Evolutionary conservation across 2,888 invertebrate genomes (phyloP), one percentile per base, ranked within the genome.

Genomic region (Dermolepida albohirtum): DNA sequence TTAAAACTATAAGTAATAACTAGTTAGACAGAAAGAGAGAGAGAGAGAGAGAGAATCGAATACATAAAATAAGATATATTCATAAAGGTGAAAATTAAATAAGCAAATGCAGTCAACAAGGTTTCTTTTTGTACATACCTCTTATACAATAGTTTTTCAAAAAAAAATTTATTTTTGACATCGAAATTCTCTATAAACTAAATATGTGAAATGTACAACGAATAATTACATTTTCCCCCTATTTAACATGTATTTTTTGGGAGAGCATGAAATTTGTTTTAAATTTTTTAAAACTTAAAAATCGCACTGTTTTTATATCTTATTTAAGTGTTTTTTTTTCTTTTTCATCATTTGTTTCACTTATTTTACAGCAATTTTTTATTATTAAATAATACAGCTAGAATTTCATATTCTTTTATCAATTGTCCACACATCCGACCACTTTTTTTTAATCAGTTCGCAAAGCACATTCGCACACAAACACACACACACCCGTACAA

Each of bases 301-400:
- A 22, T 22, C 22, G 34, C 10, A 34, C 6, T 34, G 34, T 8
- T 8, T 34, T 34, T 6, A 34, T 55, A 34, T 34, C 6, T 34
- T 34, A 8, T 7, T 34, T 34, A 8, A 8, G 34, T 34, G 34
- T 34, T 34, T 34, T 34, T 34, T 34, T 1, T 34, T 34, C 6
- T 34, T 64, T 66, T 34, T 47, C 47, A 47, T 34, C 47, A 44
- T 62, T 47, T 47, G 44, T 47, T 34, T 14, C 70, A 71, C 62
- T 72, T 73, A 73, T 71, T 73, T 73, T 51, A 71, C 73, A 34
- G 34, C 34, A 34, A 34, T 74, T 73, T 70, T 71, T 76, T 74
- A 59, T 69, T 73, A 79, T 75, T 78, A 80, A 79, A 79, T 80
- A 80, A 78, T 65, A 82, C 81, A 82, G 81, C 81, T 81, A 80